Evolutionary conservation across 2,113 vertebrate genomes (phyloP).

Genomic region (Cervus canadensis): DNA sequence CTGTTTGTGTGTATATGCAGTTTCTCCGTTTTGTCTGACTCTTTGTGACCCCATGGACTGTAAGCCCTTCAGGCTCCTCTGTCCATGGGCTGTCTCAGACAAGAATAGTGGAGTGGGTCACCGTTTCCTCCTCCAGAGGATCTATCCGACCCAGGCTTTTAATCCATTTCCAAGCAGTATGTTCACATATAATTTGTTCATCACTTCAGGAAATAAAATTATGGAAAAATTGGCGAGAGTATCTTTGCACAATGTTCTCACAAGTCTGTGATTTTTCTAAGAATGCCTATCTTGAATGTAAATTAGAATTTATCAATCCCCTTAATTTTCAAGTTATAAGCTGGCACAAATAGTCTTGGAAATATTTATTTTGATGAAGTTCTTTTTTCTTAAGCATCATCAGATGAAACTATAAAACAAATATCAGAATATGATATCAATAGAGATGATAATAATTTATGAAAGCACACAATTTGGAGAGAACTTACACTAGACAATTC

Average conservation of each 20-base stretch:
- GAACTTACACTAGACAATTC: neutral
- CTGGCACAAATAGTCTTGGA: neutral
- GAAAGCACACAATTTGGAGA: neutral
- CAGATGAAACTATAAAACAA: neutral
- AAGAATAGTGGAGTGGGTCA: neutral
- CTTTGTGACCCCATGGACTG: neutral
- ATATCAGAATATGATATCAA: neutral
- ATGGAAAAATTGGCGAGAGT: neutral
- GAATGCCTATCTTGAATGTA: neutral
- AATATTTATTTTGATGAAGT: neutral
- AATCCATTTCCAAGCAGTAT: neutral
- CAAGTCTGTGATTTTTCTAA: neutral
- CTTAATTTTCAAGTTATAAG: slow-evolving; percentile 2
- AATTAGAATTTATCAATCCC: neutral
- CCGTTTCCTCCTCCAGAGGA: neutral
- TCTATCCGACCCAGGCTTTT: neutral
- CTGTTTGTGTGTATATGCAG: neutral
- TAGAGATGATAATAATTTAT: neutral
- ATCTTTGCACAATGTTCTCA: neutral
- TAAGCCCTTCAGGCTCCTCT: neutral
- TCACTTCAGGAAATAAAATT: neutral
- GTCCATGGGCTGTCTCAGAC: neutral
- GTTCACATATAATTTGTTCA: neutral
- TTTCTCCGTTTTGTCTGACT: neutral
- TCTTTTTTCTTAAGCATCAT: neutral